Evolutionary conservation across 53 echinoderm and acorn worm genomes (phyloP).

Genomic region (Echinarachnius parma): DNA sequence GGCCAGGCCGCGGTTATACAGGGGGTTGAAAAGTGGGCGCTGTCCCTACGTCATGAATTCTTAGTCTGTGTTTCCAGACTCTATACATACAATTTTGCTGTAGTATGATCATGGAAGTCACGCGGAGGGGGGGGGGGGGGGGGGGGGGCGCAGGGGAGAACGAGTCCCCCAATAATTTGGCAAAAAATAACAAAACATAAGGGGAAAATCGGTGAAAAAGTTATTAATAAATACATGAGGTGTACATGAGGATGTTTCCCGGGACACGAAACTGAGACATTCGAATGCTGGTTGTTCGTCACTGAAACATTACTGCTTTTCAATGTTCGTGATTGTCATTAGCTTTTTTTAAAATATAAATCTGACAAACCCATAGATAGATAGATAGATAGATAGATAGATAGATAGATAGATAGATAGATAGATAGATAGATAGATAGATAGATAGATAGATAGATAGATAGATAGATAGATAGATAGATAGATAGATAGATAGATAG

Average conservation of each 20-base stretch:
- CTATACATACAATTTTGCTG: not conserved
- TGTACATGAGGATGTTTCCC: too few relatives aligned
- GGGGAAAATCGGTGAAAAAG: not conserved
- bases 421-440: not conserved
- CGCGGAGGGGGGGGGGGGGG: not conserved
- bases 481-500: not conserved
- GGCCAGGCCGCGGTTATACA: not conserved
- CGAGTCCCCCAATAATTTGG: too few relatives aligned
- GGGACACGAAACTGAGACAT: too few relatives aligned
- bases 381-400: too few relatives aligned
- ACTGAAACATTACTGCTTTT: too few relatives aligned
- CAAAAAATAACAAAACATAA: not conserved
- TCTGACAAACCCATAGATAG: too few relatives aligned
- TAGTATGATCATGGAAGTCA: not conserved
- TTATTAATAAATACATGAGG: not conserved
- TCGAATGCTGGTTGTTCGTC: too few relatives aligned
- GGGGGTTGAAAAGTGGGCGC: conserved; percentile 28
- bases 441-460: not conserved
- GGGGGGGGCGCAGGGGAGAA: not conserved
- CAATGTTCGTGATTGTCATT: too few relatives aligned
- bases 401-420: not conserved
- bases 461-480: not conserved
- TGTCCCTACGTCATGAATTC: conserved; percentile 3
- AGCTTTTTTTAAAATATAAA: too few relatives aligned
- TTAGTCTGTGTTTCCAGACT: not conserved